Evolutionary conservation across 2,888 invertebrate species (phyloP).

Genomic region (Polylopha cassiicola): DNA sequence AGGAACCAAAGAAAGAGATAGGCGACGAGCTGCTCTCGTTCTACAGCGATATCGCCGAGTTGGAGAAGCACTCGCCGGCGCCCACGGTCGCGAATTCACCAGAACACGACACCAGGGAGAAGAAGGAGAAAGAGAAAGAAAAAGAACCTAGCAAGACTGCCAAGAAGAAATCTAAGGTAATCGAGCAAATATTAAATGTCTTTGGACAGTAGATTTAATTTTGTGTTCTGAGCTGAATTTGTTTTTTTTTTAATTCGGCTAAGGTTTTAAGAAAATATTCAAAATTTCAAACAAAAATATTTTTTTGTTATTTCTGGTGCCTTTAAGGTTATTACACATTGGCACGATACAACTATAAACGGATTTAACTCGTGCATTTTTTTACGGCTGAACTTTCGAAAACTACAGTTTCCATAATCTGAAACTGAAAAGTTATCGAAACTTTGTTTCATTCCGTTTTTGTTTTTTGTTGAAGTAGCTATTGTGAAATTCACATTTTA

Average conservation of each 20-base stretch:
- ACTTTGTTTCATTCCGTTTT: too few relatives aligned
- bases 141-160: conserved; percentile 26
- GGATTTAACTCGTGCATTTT: too few relatives aligned
- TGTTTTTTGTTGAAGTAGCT: too few relatives aligned
- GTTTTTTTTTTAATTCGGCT: background rate
- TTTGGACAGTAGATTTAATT: background rate
- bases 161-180: conserved; percentile 52
- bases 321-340: too few relatives aligned
- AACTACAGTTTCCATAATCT: too few relatives aligned
- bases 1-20: conserved; percentile 55
- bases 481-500: too few relatives aligned
- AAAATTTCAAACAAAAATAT: too few relatives aligned
- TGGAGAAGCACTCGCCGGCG: conserved; percentile 48
- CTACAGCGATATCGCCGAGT: conserved; percentile 73
- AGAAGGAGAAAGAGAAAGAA: conserved; percentile 12
- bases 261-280: too few relatives aligned
- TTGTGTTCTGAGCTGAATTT: background rate
- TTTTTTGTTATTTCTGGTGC: too few relatives aligned
- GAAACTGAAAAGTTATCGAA: too few relatives aligned
- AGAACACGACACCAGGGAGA: conserved; percentile 25
- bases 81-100: conserved; percentile 25
- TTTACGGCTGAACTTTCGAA: too few relatives aligned
- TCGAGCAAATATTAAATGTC: conserved; percentile 1
- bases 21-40: conserved; percentile 72
- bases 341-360: too few relatives aligned